Percentiles rank a stretch among this genome's conserved stretches.
Conservation (phyloP, 1,140 invertebrate species). For the Aphis gossypii region DNA sequence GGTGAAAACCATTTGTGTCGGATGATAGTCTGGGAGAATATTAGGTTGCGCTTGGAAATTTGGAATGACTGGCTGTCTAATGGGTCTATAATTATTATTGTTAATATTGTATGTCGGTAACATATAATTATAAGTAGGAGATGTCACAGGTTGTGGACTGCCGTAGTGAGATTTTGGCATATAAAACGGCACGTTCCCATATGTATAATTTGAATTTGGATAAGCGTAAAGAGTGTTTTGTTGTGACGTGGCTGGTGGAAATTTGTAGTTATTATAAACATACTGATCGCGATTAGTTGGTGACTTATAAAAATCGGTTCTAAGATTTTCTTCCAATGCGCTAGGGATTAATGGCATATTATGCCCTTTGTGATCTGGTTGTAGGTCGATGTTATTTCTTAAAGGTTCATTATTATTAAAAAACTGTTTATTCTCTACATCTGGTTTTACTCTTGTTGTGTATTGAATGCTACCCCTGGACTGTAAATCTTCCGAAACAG, state of each 20-base stretch:
- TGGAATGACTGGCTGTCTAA: neutral
- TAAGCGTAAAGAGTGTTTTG: conserved; percentile 15
- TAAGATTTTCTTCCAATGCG: conserved; percentile 22
- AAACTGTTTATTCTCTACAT: conserved; percentile 11
- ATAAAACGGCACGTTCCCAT: conserved; percentile 29
- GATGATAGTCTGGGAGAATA: neutral
- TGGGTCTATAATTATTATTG: conserved; percentile 28
- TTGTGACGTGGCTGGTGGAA: neutral
- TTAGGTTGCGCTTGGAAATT: neutral
- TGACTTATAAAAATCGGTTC: conserved; percentile 13
- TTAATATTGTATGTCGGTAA: neutral
- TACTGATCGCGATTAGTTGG: neutral
- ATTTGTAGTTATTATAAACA: neutral
- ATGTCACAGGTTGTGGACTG: neutral
- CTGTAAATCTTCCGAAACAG: conserved; percentile 69
- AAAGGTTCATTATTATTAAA: neutral
- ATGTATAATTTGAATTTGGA: conserved; percentile 32
- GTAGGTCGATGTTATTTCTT: neutral
- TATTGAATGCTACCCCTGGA: conserved; percentile 72
- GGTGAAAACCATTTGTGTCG: neutral
- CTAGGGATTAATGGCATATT: neutral
- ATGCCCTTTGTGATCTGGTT: neutral
- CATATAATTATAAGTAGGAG: neutral
- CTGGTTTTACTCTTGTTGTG: conserved; percentile 75
- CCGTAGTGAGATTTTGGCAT: conserved; percentile 21